Evolutionary conservation across 1,140 invertebrate species (phyloP), one percentile per base, ranked within the genome.

Genomic region (Drosophila paulistorum): DNA sequence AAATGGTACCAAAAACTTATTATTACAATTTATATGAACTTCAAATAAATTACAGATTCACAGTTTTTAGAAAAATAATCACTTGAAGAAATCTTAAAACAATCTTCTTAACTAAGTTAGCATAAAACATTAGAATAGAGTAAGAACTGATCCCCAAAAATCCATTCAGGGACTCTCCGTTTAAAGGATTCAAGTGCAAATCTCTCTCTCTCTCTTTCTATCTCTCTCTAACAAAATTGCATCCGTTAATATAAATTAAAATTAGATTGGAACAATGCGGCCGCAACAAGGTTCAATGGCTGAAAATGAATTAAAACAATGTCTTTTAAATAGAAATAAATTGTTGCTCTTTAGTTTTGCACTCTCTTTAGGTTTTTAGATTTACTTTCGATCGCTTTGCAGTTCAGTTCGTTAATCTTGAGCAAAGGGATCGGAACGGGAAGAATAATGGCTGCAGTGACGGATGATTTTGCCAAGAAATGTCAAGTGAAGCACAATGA

Each of bases 221-320:
- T 17, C 30, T 1, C 30, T 30, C 30, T 30, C 30, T 48, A 37
- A 37, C 2, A 37, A 37, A 37, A 37, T 10, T 11, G 20, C 17
- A 51, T 51, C 45, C 17, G 45, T 23, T 51, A 51, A 23, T 51
- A 23, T 51, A 51, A 51, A 51, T 51, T 51, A 51, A 51, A 51
- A 4, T 51, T 51, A 51, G 45, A 51, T 23, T 23, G 45, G 11
- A 11, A 51, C 9, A 51, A 51, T 41, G 26, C 35, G 51, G 23
- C 33, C 11, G 72, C 65, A 39, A 71, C 35, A 75, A 42, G 72
- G 80, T 79, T 83, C 81, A 80, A 68, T 61, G 78, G 62, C 77
- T 68, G 20, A 79, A 30, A 86, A 86, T 85, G 81, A 85, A 85
- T 86, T 86, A 72, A 81, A 79, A 79, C 82, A 87, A 79, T 73